Percentiles rank a stretch among this genome's conserved stretches.
Evolutionary conservation across 2,888 invertebrate genomes (phyloP).

Genomic region (Sphaerophoria taeniata): DNA sequence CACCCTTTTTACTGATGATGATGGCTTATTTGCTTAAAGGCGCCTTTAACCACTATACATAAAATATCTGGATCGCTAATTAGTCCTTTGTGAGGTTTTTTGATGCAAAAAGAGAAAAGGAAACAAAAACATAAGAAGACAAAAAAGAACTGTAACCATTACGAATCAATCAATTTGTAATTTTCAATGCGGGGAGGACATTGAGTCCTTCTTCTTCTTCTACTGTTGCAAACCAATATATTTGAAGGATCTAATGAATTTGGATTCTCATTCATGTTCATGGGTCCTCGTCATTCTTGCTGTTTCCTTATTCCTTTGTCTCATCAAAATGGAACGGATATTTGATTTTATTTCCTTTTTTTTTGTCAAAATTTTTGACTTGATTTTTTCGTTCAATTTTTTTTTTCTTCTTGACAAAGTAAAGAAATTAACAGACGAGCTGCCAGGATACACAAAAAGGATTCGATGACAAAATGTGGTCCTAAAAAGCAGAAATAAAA

Average conservation of each 20-base stretch:
- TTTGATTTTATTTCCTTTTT: conserved; percentile 56
- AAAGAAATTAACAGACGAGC: conserved; percentile 9
- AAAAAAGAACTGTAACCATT: conserved; percentile 54
- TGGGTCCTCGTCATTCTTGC: neutral
- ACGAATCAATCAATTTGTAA: conserved; percentile 69
- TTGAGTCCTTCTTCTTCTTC: conserved; percentile 18
- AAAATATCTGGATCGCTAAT: conserved; percentile 61
- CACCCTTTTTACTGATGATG: conserved; percentile 29
- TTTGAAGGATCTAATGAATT: conserved; percentile 62
- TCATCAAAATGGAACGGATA: conserved; percentile 55
- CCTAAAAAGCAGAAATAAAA: conserved; percentile 43
- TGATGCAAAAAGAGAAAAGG: neutral
- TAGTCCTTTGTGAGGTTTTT: conserved; percentile 64
- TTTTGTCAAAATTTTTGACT: conserved; percentile 46
- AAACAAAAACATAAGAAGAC: neutral
- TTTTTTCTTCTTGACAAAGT: conserved; percentile 24
- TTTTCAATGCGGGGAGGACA: conserved; percentile 48
- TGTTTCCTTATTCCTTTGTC: conserved; percentile 32
- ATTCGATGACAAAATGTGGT: conserved; percentile 59
- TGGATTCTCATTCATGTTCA: conserved; percentile 49
- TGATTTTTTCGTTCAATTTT: conserved; percentile 33
- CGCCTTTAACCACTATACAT: conserved; percentile 51
- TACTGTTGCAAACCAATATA: conserved; percentile 11
- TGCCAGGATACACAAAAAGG: conserved; percentile 23
- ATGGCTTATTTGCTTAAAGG: conserved; percentile 34